Conservation (phyloP, 2,113 vertebrate genomes). For the Centropristis striata region DNA sequence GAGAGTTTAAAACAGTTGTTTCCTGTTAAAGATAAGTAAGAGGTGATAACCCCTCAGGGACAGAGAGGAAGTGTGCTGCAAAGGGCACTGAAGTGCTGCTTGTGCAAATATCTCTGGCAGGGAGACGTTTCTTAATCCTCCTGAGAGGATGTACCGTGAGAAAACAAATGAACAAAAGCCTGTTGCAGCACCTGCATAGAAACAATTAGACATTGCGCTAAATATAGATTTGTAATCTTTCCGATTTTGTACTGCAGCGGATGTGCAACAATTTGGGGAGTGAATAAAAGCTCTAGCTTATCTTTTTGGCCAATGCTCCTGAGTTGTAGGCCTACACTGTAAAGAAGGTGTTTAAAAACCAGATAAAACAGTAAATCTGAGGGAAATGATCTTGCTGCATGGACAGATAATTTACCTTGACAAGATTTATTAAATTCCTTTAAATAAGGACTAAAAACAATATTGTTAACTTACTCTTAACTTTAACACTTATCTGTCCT, state of each 20-base stretch:
- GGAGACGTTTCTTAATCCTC: conserved; percentile 1
- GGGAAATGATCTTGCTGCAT: no score
- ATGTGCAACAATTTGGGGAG: no score
- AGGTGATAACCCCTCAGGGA: background rate
- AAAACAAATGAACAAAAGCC: background rate
- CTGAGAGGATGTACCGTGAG: background rate
- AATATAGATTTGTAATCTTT: background rate
- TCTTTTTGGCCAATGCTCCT: background rate
- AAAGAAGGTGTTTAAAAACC: no score
- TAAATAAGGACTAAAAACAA: no score
- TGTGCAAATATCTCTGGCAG: conserved; percentile 12
- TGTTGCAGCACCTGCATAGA: background rate
- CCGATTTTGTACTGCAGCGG: no score
- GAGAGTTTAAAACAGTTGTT: background rate
- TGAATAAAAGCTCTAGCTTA: no score
- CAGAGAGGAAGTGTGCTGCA: background rate
- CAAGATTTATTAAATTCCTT: no score
- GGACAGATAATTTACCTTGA: no score
- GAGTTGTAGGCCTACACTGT: background rate
- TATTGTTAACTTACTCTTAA: no score
- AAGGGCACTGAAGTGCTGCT: background rate
- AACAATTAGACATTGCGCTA: background rate
- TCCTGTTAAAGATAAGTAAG: background rate
- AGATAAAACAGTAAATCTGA: no score
- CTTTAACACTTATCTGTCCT: no score